Conservation (phyloP, 1,140 invertebrate genomes). For the Drosophila bocki region DNA sequence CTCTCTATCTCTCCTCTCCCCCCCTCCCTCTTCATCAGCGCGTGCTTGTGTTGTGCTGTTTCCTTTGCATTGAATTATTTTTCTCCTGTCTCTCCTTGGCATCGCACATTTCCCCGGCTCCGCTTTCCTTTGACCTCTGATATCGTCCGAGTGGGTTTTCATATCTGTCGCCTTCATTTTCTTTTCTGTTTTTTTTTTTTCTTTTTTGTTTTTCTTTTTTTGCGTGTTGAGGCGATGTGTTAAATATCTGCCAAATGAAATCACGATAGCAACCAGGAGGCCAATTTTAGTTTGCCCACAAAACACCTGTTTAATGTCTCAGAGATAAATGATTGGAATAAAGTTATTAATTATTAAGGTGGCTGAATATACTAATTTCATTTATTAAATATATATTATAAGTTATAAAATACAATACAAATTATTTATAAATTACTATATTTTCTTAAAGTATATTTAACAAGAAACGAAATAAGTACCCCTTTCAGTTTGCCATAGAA, state of each 20-base stretch:
- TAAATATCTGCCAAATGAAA: constrained; percentile 50
- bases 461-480: too few relatives aligned
- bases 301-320: background rate
- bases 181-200: background rate
- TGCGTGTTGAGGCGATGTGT: constrained; percentile 43
- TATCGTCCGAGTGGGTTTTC: constrained; percentile 12
- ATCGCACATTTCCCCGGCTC: constrained; percentile 15
- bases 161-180: constrained; percentile 23
- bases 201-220: background rate
- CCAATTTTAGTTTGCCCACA: background rate
- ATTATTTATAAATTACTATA: too few relatives aligned
- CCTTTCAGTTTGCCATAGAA: too few relatives aligned
- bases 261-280: constrained; percentile 38
- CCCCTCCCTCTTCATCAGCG: constrained; percentile 32
- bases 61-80: constrained; percentile 46
- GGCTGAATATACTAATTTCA: background rate
- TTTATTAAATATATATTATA: background rate
- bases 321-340: background rate
- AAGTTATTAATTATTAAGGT: background rate
- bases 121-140: constrained; percentile 29
- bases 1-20: background rate
- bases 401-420: too few relatives aligned
- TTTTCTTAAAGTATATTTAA: too few relatives aligned
- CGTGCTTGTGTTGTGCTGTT: constrained; percentile 39
- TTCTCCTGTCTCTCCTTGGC: constrained; percentile 21